A percentile compares a stretch with the other conserved stretches of the same genome.
These are phyloP conservation scores for Acromyrmex echinatior DNA, from an alignment of 1,140 invertebrate genomes.

Conservation along the genomic window DNA sequence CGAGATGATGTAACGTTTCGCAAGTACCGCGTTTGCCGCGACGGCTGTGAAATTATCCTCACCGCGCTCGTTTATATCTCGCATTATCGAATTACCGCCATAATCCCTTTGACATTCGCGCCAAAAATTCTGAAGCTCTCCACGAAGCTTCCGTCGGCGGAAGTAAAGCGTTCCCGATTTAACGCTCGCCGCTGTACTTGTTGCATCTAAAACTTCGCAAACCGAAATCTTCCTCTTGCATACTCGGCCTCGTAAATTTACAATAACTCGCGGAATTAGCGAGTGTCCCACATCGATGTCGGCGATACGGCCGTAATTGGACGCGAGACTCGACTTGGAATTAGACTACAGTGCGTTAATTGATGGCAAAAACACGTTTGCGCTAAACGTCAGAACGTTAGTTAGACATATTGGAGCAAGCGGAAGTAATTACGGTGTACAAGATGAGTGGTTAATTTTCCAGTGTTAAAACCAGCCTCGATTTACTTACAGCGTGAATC, in stretches of 20 bases:
- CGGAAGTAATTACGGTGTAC: conserved; percentile 31
- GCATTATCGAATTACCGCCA: conserved; percentile 17
- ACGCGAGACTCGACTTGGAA: not conserved
- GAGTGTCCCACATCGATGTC: conserved; percentile 25
- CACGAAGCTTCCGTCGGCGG: not conserved
- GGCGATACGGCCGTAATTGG: conserved; percentile 25
- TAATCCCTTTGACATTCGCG: conserved; percentile 47
- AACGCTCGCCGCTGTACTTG: conserved; percentile 41
- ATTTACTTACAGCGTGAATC: not conserved
- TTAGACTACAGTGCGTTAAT: conserved; percentile 20
- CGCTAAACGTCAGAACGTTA: not conserved
- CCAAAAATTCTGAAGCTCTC: conserved; percentile 31
- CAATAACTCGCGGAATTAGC: conserved; percentile 48
- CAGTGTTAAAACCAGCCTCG: not conserved
- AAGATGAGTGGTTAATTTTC: conserved; percentile 12
- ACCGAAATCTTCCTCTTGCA: conserved; percentile 15
- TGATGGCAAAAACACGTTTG: conserved; percentile 9
- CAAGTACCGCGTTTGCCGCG: conserved; percentile 7
- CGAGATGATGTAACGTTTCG: conserved; percentile 47
- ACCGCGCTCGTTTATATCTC: conserved; percentile 10
- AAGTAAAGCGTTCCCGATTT: conserved; percentile 45
- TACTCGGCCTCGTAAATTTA: conserved; percentile 26
- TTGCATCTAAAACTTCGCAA: conserved; percentile 54
- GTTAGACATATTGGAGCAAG: not conserved
- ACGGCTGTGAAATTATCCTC: conserved; percentile 41